phyloP scores from a whole-genome alignment of 2,797 vertebrate genomes.

The Podarcis siculus region DNA sequence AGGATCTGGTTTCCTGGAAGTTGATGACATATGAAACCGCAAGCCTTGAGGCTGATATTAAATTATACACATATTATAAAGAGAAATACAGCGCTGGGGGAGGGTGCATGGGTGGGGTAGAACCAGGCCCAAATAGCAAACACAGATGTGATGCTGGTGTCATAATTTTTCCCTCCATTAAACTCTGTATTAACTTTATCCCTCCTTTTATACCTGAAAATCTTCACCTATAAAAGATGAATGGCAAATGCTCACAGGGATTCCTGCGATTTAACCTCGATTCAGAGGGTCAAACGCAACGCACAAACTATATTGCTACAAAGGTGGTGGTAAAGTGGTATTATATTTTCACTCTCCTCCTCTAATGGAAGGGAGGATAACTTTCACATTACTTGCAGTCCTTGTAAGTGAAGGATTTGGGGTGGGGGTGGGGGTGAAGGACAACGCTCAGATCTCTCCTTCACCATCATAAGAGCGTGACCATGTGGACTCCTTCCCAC shows the following conservation, averaged over 20 bases:
- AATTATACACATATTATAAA: conserved; percentile 67
- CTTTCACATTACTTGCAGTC: neutral
- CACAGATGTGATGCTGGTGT: conserved; percentile 84
- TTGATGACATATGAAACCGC: conserved; percentile 86
- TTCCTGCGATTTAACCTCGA: conserved; percentile 63
- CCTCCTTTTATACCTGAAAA: conserved; percentile 72
- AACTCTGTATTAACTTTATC: conserved; percentile 73
- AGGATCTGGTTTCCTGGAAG: conserved; percentile 88
- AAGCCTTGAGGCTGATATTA: conserved; percentile 85
- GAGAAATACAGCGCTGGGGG: conserved; percentile 72
- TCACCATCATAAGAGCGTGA: neutral
- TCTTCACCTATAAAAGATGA: conserved; percentile 74
- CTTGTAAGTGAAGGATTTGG: neutral
- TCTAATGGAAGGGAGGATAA: conserved; percentile 25
- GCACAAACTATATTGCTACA: conserved; percentile 49
- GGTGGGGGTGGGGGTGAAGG: neutral
- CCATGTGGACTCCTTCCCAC: neutral
- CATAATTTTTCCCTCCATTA: conserved; percentile 82
- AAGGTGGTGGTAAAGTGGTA: conserved; percentile 66
- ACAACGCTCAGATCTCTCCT: neutral
- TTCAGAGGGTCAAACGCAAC: conserved; percentile 57
- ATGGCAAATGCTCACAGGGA: conserved; percentile 63
- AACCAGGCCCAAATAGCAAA: conserved; percentile 85
- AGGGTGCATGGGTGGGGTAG: conserved; percentile 22
- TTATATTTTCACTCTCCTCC: conserved; percentile 55